phyloP scores from a whole-genome alignment of 1,140 invertebrate genomes.

The Metaphire vulgaris region DNA sequence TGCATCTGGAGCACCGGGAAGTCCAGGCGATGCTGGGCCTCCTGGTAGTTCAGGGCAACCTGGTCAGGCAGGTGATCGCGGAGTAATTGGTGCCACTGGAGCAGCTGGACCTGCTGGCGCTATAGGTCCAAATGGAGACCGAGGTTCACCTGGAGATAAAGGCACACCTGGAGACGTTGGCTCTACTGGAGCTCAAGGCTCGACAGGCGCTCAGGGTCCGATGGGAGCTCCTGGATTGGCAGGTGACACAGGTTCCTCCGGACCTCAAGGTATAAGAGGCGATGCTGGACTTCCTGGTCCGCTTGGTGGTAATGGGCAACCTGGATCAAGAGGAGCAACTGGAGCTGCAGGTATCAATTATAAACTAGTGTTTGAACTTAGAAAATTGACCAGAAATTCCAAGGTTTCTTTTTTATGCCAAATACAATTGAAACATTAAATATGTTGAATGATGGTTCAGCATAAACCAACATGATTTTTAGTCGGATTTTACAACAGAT shows the following conservation, averaged over 20 bases:
- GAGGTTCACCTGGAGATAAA: conserved; percentile 6
- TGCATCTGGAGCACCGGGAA: neutral
- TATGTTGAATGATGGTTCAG: no score
- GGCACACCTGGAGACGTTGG: neutral
- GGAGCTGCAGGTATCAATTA: conserved; percentile 2
- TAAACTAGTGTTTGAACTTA: neutral
- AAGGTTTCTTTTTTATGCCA: no score
- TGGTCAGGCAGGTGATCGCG: conserved; percentile 33
- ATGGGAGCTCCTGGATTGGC: neutral
- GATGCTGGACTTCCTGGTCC: conserved; percentile 5
- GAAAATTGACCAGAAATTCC: no score
- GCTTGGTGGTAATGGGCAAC: neutral
- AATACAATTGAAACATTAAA: no score
- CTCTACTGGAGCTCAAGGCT: neutral
- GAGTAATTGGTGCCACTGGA: conserved; percentile 19
- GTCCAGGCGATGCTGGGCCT: neutral
- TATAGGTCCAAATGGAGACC: conserved; percentile 14
- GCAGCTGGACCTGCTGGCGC: conserved; percentile 23
- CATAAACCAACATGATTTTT: no score
- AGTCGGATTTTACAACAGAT: no score
- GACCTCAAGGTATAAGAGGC: conserved; percentile 6
- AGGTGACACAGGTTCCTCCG: conserved; percentile 10
- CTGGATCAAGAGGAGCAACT: neutral
- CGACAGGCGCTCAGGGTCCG: conserved; percentile 7
- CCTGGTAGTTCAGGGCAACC: neutral